Evolutionary conservation across 2,888 invertebrate species (phyloP).

Genomic region (Limnephilus rhombicus): DNA sequence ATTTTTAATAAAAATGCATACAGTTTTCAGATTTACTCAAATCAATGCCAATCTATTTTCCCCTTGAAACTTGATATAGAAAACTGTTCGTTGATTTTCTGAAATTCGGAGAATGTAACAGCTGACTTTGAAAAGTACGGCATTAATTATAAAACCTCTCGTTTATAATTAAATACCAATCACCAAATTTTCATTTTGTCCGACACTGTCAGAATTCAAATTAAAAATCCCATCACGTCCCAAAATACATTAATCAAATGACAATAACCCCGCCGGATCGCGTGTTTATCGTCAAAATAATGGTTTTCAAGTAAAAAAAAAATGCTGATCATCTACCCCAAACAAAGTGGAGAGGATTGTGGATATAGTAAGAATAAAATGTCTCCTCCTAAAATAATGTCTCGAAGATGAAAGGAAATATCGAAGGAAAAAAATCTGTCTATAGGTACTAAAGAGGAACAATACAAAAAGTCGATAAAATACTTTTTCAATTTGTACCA

Average conservation of each 20-base stretch:
- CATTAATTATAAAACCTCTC: neutral
- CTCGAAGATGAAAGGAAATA: neutral
- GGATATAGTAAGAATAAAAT: neutral
- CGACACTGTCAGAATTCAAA: neutral
- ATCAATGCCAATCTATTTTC: neutral
- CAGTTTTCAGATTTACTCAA: neutral
- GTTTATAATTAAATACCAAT: conserved; percentile 13
- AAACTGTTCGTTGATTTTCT: neutral
- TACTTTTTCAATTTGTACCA: neutral
- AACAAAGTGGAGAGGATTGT: neutral
- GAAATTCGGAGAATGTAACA: neutral
- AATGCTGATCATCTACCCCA: neutral
- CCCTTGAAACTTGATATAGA: neutral
- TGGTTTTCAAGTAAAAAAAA: neutral
- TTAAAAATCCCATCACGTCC: conserved; percentile 26
- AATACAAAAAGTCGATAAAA: neutral
- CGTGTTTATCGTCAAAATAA: conserved; percentile 18
- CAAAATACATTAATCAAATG: conserved; percentile 29
- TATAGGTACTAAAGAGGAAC: neutral
- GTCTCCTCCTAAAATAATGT: neutral
- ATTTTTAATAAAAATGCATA: neutral
- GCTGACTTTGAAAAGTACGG: neutral
- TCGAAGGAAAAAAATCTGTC: neutral
- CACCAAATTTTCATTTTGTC: neutral
- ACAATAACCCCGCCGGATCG: neutral